Conservation (phyloP, 1,140 invertebrate species). For the Leguminivora glycinivorella region DNA sequence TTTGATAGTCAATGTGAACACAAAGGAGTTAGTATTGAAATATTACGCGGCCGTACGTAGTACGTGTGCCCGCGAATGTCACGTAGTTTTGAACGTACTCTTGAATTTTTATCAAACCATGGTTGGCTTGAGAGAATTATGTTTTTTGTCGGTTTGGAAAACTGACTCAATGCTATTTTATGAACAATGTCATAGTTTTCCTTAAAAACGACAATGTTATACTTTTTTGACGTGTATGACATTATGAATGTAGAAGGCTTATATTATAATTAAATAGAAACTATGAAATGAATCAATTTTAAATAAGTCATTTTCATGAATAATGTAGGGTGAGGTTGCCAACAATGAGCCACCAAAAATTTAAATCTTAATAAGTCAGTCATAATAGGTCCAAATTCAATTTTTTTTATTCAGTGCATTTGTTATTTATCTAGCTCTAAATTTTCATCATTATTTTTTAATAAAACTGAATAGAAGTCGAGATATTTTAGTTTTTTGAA, state of each 20-base stretch:
- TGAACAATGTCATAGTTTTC: conserved; percentile 1
- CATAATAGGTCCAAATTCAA: too few species aligned
- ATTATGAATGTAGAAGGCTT: neutral
- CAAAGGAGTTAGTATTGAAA: conserved; percentile 54
- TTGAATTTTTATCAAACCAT: conserved; percentile 47
- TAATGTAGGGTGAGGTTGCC: too few species aligned
- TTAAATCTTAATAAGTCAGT: too few species aligned
- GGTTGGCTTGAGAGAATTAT: neutral
- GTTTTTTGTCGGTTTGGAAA: neutral
- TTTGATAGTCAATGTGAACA: conserved; percentile 41
- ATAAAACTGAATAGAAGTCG: too few species aligned
- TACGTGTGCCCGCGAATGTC: conserved; percentile 57
- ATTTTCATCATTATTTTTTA: too few species aligned
- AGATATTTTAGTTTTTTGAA: too few species aligned
- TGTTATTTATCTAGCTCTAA: too few species aligned
- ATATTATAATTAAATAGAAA: too few species aligned
- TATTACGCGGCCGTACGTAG: conserved; percentile 56
- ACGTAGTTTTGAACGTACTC: conserved; percentile 56
- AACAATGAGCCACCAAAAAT: too few species aligned
- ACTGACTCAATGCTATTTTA: conserved; percentile 1
- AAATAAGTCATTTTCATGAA: too few species aligned
- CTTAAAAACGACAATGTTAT: neutral
- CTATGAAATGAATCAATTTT: too few species aligned
- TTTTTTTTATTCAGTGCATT: too few species aligned
- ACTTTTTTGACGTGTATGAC: neutral